Evolutionary conservation across 2,113 vertebrate genomes (phyloP).

Genomic region (Spilogale gracilis): DNA sequence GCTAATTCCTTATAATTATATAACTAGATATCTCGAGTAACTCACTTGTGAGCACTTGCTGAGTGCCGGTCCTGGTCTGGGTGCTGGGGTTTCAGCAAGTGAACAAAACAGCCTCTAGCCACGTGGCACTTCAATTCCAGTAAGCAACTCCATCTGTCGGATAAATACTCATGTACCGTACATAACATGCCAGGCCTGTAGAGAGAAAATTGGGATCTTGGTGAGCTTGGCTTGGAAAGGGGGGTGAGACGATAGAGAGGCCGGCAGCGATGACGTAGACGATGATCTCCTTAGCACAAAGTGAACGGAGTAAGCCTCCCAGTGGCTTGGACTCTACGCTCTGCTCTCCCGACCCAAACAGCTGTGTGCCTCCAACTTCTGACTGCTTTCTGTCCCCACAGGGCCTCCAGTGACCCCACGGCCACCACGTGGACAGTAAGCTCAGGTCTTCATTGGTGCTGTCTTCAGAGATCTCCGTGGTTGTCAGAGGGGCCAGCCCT

Average conservation of each 20-base stretch:
- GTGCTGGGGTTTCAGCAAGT: not conserved
- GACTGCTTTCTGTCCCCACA: not conserved
- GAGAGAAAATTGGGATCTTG: not conserved
- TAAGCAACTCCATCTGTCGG: not conserved
- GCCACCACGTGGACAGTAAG: rapidly evolving
- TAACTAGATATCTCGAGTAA: not conserved
- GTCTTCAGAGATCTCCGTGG: not conserved
- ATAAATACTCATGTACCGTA: not conserved
- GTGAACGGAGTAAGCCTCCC: rapidly evolving
- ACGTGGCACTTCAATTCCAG: not conserved
- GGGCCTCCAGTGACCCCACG: not conserved
- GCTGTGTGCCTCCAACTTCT: not conserved
- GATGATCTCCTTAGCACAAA: not conserved
- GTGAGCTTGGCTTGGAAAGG: not conserved
- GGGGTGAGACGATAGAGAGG: not conserved
- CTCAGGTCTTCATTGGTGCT: not conserved
- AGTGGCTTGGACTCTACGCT: rapidly evolving
- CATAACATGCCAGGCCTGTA: not conserved
- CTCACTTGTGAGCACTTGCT: not conserved
- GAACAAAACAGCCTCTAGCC: not conserved
- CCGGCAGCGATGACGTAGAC: no score
- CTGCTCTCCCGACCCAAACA: not conserved
- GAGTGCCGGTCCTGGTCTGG: not conserved
- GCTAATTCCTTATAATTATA: not conserved
- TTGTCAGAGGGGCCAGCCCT: not conserved